A percentile compares a stretch with the other conserved stretches of the same genome.
Evolutionary conservation across 2,888 invertebrate species (phyloP).

Genomic region (Cheiracanthium punctorium): DNA sequence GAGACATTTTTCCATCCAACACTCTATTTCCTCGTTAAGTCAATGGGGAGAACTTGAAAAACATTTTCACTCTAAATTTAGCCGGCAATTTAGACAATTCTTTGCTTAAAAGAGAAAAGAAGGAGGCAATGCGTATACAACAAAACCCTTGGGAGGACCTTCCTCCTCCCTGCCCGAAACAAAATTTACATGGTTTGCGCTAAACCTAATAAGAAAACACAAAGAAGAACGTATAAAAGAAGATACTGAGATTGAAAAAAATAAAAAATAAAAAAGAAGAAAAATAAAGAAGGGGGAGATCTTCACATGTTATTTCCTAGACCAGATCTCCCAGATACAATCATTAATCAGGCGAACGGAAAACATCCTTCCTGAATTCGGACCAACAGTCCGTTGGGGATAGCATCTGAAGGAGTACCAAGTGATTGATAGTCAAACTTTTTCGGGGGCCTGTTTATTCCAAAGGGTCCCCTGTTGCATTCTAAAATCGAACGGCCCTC

Average conservation of each 20-base stretch:
- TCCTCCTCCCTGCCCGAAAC: slow-evolving; percentile 6
- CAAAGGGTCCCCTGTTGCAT: slow-evolving; percentile 69
- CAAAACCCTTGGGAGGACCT: slow-evolving; percentile 10
- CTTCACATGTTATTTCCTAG: slow-evolving; percentile 52
- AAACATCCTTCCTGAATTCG: slow-evolving; percentile 66
- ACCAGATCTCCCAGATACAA: slow-evolving; percentile 46
- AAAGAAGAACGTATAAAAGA: slow-evolving; percentile 41
- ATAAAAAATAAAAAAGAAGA: slow-evolving; percentile 1
- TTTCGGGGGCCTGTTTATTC: slow-evolving; percentile 68
- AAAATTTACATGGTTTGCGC: slow-evolving; percentile 66
- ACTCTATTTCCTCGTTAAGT: slow-evolving; percentile 19
- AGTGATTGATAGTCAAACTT: slow-evolving; percentile 68
- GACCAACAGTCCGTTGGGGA: slow-evolving; percentile 54
- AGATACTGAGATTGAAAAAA: slow-evolving; percentile 28
- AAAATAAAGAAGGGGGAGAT: not conserved
- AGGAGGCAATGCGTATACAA: not conserved
- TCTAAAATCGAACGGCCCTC: slow-evolving; percentile 53
- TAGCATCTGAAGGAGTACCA: slow-evolving; percentile 41
- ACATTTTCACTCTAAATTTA: slow-evolving; percentile 69
- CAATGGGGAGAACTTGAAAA: slow-evolving; percentile 65
- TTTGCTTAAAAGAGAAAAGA: slow-evolving; percentile 12
- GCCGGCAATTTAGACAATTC: slow-evolving; percentile 45
- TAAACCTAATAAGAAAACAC: slow-evolving; percentile 67
- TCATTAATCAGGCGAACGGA: slow-evolving; percentile 66
- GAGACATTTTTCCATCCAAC: not conserved